These are phyloP conservation scores for Paramacrobiotus metropolitanus DNA, from an alignment of 1,140 invertebrate species.

Conservation along the genomic window DNA sequence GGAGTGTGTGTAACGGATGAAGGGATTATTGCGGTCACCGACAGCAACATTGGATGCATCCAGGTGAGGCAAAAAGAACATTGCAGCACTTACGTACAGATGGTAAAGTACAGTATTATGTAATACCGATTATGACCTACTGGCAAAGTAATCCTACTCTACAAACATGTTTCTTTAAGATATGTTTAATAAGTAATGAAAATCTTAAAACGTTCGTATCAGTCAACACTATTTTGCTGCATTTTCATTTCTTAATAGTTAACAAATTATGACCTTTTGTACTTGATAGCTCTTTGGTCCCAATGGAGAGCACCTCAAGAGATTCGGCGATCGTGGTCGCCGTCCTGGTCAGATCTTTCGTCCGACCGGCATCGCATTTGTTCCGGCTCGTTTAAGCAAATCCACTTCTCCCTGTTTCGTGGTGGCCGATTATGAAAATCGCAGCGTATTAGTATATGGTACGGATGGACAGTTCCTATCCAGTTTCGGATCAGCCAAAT, in stretches of 20 bases:
- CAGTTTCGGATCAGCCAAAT: constrained; percentile 28
- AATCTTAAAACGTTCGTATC: no score
- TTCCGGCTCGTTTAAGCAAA: constrained; percentile 17
- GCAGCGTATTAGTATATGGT: constrained; percentile 31
- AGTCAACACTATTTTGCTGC: no score
- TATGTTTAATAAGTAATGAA: no score
- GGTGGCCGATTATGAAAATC: constrained; percentile 35
- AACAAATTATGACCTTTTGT: no score
- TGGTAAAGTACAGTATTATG: constrained; percentile 19
- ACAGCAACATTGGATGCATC: constrained; percentile 33
- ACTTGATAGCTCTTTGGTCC: no score
- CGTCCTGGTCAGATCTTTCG: constrained; percentile 29
- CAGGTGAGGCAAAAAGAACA: no score
- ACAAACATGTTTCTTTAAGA: no score
- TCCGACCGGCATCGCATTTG: constrained; percentile 29
- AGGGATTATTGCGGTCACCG: constrained; percentile 28
- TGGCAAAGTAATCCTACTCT: no score
- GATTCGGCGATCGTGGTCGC: constrained; percentile 28
- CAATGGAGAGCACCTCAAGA: constrained; percentile 17
- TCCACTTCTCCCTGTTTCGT: constrained; percentile 25
- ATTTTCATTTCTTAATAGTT: no score
- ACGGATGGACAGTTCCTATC: constrained; percentile 31
- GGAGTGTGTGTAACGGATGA: constrained; percentile 23
- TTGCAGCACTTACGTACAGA: constrained; percentile 17
- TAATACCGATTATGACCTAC: no score